A percentile compares a stretch with the other conserved stretches of the same genome.
Evolutionary conservation across 2,797 vertebrate genomes (phyloP).

Genomic region (Oreochromis mossambicus): DNA sequence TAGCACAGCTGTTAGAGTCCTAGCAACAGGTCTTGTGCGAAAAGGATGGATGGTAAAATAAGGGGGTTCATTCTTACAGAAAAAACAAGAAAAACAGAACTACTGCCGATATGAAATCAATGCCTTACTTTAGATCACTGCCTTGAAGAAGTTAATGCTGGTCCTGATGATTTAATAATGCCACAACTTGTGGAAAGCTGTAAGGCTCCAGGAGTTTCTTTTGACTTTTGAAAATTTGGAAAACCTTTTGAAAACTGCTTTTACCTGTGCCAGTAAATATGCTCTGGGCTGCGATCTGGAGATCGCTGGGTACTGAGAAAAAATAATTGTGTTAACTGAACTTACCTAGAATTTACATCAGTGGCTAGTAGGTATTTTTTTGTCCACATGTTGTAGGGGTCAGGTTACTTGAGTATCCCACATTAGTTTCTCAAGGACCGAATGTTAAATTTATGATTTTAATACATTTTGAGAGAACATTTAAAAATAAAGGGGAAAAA

Average conservation of each 20-base stretch:
- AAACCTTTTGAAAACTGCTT: not conserved
- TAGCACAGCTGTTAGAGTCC: not conserved
- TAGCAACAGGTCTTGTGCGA: not conserved
- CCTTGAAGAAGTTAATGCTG: not conserved
- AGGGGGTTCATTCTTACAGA: not conserved
- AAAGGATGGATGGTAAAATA: not conserved
- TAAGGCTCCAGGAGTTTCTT: not conserved
- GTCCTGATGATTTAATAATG: not conserved
- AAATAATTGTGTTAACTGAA: not conserved
- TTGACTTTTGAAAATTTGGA: not conserved
- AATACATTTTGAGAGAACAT: not conserved
- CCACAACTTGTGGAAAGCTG: not conserved
- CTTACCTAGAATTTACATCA: not conserved
- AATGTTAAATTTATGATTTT: not conserved
- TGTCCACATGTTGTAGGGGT: not conserved
- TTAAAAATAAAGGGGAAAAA: not conserved
- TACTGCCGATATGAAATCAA: not conserved
- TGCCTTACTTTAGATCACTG: not conserved
- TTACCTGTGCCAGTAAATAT: not conserved
- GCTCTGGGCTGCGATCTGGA: not conserved
- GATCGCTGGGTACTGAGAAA: not conserved
- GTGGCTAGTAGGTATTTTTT: not conserved
- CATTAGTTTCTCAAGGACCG: not conserved
- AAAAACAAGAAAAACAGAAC: not conserved
- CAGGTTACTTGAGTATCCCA: not conserved